Evolutionary conservation across 2,797 vertebrate species (phyloP), one percentile per base, ranked within the genome.

Genomic region (Rhadinocentrus ornatus): DNA sequence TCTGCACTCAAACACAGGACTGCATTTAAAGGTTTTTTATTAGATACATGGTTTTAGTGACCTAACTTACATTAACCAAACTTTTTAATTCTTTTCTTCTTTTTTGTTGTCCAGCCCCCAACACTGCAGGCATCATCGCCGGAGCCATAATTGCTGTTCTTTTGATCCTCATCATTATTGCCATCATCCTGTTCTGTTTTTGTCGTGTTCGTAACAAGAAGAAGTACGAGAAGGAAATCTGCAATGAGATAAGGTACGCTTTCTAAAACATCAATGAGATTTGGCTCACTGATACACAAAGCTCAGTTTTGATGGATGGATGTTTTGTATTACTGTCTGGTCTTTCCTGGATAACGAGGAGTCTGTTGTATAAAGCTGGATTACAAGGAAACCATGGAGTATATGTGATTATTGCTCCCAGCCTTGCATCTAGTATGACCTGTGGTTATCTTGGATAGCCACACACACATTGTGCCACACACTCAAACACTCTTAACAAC

Each of bases 201-300:
- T 96, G 88, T 88, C 97, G 95, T 54, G 96, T 95, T 73, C 97
- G 93, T 20, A 91, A 96, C 91, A 95, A 93, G 87, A 96, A 97
- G 93, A 99, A 97, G 88, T 99, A 99, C 0, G 98, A 99, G 93
- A 99, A 99, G 85, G 97, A 99, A 92, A 97, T 97, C 60, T 96
- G 97, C 83, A 97, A 99, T 37, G 98, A 99, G 80, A 99, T 99
- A 88, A 96, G 96, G 97, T 99, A 87, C n/a, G 1, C 26, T 39
- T 55, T 2, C 41, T 3, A 20, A 80, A 65, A 59, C 32, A 44
- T 63, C 41, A 24, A 2, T 65, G 52, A 41, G 53, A 53, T 64
- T 27, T 29, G n/a, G 31, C 53, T 71, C 55, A 53, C 37, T 56
- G 62, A 63, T 41, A 13, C 41, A 13, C 4, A 57, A 5, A 62